Percentiles rank a stretch among this genome's conserved stretches.
Conservation (phyloP, 2,888 invertebrate genomes). For the Minunthozetes semirufus region DNA sequence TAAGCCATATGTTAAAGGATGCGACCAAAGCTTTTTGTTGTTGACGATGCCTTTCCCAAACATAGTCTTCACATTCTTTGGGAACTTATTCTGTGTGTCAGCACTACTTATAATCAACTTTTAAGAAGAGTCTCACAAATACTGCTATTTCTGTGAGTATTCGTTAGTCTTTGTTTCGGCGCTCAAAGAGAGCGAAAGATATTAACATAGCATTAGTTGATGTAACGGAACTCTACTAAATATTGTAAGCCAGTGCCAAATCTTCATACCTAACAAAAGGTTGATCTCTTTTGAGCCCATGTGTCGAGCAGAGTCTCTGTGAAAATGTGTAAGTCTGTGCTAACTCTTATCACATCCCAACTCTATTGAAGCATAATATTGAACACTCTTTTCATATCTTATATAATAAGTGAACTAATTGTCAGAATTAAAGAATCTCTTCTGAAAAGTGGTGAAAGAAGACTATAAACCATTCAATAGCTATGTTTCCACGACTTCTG, state of each 20-base stretch:
- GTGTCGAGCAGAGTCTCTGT: background rate
- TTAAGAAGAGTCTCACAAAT: no score
- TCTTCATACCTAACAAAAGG: background rate
- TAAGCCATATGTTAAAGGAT: constrained; percentile 6
- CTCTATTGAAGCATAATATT: no score
- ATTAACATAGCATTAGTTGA: no score
- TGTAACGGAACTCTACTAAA: no score
- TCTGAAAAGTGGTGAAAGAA: background rate
- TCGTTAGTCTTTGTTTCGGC: no score
- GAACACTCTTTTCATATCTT: background rate
- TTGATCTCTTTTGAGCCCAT: background rate
- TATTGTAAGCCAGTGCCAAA: constrained; percentile 4
- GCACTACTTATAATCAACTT: no score
- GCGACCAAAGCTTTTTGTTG: background rate
- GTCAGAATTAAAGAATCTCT: background rate
- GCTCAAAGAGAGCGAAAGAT: no score
- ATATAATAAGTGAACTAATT: background rate
- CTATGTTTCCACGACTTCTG: constrained; percentile 8
- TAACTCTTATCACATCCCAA: background rate
- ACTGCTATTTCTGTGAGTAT: no score
- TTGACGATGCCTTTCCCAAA: background rate
- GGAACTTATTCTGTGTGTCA: no score
- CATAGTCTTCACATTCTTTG: no score
- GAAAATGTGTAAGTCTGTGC: background rate
- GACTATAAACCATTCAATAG: background rate